Evolutionary conservation across 2,888 invertebrate species (phyloP).

Genomic region (Horisme vitalbata): DNA sequence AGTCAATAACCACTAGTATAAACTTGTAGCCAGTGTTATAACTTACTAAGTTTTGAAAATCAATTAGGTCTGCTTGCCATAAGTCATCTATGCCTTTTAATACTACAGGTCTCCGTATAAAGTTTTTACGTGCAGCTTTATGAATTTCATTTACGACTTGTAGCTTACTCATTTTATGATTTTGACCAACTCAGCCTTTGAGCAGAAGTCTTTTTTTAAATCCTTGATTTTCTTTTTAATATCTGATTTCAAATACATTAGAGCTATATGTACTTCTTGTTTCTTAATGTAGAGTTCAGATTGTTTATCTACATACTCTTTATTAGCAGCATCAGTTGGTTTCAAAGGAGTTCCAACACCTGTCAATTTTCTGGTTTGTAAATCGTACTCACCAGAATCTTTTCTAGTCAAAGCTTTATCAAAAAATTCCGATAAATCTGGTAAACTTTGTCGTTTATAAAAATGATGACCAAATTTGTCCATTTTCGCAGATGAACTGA

Average conservation of each 20-base stretch:
- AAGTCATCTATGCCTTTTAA: no score
- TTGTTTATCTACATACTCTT: conserved; percentile 6
- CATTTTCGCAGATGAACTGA: not conserved
- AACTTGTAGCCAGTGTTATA: conserved; percentile 1
- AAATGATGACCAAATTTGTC: conserved; percentile 8
- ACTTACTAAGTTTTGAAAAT: conserved; percentile 23
- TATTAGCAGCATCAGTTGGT: not conserved
- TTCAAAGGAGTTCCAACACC: not conserved
- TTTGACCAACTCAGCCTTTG: not conserved
- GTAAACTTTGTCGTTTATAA: not conserved
- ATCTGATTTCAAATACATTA: not conserved
- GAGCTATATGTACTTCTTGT: not conserved
- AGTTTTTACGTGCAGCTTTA: conserved; percentile 6
- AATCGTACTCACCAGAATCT: not conserved
- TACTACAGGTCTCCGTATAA: conserved; percentile 26
- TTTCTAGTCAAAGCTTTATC: not conserved
- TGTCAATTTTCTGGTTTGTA: not conserved
- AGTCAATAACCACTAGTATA: conserved; percentile 8
- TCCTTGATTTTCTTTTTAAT: conserved; percentile 8
- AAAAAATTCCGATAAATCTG: not conserved
- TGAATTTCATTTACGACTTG: conserved; percentile 12
- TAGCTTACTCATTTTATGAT: conserved; percentile 26
- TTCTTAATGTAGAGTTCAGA: not conserved
- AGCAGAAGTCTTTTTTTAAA: not conserved
- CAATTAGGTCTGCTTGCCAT: no score